Percentiles rank a stretch among this genome's conserved stretches.
phyloP scores from a whole-genome alignment of 2,888 invertebrate genomes.

The Lypha dubia region DNA sequence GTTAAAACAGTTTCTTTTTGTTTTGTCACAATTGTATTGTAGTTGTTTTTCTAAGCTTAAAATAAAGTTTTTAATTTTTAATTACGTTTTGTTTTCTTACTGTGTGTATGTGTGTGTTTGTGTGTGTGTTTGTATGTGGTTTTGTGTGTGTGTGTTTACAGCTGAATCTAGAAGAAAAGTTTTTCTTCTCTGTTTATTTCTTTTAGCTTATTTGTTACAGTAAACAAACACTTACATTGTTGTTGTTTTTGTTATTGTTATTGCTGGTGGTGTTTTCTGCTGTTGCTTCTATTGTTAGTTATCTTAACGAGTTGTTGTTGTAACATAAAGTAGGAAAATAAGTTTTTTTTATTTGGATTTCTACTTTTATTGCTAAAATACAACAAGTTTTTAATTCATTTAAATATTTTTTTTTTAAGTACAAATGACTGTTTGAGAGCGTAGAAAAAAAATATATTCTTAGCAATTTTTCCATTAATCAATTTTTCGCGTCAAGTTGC shows the following conservation, averaged over 20 bases:
- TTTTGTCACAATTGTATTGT: not conserved
- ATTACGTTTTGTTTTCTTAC: not conserved
- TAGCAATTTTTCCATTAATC: too few relatives aligned
- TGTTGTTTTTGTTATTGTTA: not conserved
- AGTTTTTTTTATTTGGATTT: too few relatives aligned
- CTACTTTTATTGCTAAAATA: too few relatives aligned
- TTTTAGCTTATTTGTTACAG: not conserved
- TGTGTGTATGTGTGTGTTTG: too few relatives aligned
- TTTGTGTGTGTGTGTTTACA: constrained; percentile 27
- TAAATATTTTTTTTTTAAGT: too few relatives aligned
- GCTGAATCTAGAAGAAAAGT: constrained; percentile 19
- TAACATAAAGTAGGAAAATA: not conserved
- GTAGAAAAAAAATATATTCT: too few relatives aligned
- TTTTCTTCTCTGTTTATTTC: not conserved
- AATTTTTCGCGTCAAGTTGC: too few relatives aligned
- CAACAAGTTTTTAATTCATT: too few relatives aligned
- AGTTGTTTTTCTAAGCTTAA: not conserved
- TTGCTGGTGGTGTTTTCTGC: too few relatives aligned
- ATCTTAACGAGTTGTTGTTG: not conserved
- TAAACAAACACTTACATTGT: not conserved
- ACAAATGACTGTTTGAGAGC: too few relatives aligned
- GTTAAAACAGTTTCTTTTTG: constrained; percentile 13
- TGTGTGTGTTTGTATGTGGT: too few relatives aligned
- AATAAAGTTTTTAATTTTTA: not conserved
- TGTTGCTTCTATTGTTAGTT: too few relatives aligned